phyloP scores from a whole-genome alignment of 2,113 vertebrate genomes.

The Tragulus kanchil region DNA sequence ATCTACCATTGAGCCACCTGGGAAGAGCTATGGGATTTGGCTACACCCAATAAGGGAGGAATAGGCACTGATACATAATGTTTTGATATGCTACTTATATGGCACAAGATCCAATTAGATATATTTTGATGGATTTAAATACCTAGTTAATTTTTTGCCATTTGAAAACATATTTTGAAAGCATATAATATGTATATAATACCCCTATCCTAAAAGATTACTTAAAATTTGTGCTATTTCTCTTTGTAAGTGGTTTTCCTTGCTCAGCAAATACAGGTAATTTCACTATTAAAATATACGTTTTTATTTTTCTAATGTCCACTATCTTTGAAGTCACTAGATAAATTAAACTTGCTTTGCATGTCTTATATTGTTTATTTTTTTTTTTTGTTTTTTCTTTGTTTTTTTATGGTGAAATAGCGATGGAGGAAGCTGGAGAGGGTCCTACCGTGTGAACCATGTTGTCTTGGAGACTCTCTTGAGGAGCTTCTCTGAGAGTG shows the following conservation, averaged over 20 bases:
- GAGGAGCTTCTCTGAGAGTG: background rate
- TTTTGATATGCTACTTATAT: background rate
- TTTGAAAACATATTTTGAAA: background rate
- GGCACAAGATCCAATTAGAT: background rate
- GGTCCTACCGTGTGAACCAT: background rate
- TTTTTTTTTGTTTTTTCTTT: too few species aligned
- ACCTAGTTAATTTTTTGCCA: background rate
- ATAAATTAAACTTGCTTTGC: background rate
- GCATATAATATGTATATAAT: background rate
- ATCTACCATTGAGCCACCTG: background rate
- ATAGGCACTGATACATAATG: rapidly evolving
- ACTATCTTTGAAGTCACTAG: background rate
- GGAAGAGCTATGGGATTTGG: background rate
- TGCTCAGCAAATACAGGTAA: background rate
- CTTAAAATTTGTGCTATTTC: constrained; percentile 3
- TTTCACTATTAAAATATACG: background rate
- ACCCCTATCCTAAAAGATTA: background rate
- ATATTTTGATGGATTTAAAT: constrained; percentile 35
- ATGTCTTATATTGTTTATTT: background rate
- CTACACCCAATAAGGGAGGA: background rate
- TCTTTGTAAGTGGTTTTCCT: constrained; percentile 24
- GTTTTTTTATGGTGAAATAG: background rate
- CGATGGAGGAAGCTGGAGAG: background rate
- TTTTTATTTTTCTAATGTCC: background rate
- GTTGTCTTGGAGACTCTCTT: background rate